phyloP scores from a whole-genome alignment of 2,888 invertebrate genomes.

The Drosophila putrida region DNA sequence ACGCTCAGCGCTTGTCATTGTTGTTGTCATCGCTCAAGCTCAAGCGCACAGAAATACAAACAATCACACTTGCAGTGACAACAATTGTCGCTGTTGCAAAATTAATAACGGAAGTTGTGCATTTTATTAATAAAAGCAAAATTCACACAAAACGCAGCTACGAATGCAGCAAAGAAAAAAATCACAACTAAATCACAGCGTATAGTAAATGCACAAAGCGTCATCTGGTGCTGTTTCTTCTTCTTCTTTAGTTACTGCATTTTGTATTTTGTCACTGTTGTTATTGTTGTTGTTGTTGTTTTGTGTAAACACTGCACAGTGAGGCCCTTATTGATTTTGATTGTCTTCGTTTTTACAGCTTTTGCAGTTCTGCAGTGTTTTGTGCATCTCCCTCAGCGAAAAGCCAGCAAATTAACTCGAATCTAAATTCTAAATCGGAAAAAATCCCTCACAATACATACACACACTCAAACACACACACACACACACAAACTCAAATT shows the following conservation, averaged over 20 bases:
- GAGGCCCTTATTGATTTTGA: constrained; percentile 52
- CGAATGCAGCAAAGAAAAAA: constrained; percentile 32
- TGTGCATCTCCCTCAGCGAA: constrained; percentile 43
- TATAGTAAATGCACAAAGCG: constrained; percentile 43
- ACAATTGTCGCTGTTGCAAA: constrained; percentile 77
- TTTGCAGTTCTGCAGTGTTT: constrained; percentile 60
- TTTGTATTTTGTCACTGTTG: not conserved
- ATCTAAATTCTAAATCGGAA: constrained; percentile 59
- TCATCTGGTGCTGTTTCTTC: constrained; percentile 26
- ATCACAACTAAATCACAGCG: constrained; percentile 37
- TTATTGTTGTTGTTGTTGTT: constrained; percentile 18
- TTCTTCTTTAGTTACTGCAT: constrained; percentile 8
- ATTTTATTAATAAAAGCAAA: constrained; percentile 84
- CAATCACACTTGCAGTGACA: constrained; percentile 19
- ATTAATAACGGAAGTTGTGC: constrained; percentile 85
- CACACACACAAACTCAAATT: constrained; percentile 1
- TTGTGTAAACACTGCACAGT: constrained; percentile 14
- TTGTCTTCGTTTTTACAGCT: constrained; percentile 46
- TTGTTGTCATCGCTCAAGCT: constrained; percentile 47
- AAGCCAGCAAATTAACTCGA: constrained; percentile 35
- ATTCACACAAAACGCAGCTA: constrained; percentile 59
- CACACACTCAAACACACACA: constrained; percentile 5
- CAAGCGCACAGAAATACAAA: constrained; percentile 13
- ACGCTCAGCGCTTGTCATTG: constrained; percentile 59
- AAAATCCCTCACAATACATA: constrained; percentile 28